Conservation (phyloP, 2,113 vertebrate genomes). For the Rhipidura dahli region DNA sequence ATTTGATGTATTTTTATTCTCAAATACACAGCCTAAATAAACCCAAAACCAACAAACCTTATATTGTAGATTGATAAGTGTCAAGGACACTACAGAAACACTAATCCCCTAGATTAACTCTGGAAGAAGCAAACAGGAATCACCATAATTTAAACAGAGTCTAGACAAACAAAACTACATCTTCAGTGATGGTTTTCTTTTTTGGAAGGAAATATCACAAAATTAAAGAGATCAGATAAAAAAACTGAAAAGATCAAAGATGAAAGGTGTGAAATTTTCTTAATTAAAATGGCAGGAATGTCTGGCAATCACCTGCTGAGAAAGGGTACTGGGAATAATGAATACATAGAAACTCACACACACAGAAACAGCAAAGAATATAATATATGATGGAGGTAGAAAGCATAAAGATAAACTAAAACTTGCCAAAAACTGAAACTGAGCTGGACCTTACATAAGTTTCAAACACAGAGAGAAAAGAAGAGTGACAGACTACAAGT, state of each 20-base stretch:
- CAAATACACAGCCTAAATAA: neutral
- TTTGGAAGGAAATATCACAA: neutral
- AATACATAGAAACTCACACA: neutral
- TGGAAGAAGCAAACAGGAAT: neutral
- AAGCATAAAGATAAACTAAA: neutral
- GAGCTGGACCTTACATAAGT: neutral
- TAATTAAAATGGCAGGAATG: neutral
- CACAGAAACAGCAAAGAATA: neutral
- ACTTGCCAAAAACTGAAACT: neutral
- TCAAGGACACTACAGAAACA: neutral
- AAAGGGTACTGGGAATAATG: neutral
- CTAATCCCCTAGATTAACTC: neutral
- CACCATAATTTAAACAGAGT: neutral
- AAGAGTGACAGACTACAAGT: neutral
- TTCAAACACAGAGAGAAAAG: neutral
- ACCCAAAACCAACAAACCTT: neutral
- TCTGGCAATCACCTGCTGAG: neutral
- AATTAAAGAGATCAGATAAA: neutral
- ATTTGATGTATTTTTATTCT: neutral
- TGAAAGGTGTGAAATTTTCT: neutral
- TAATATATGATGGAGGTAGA: neutral
- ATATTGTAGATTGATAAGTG: neutral
- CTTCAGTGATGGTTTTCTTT: neutral
- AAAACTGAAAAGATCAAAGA: neutral
- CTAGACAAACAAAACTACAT: neutral